These are phyloP conservation scores for Corydoras sp. DNA, from an alignment of 2,113 vertebrate genomes.

Conservation along the genomic window DNA sequence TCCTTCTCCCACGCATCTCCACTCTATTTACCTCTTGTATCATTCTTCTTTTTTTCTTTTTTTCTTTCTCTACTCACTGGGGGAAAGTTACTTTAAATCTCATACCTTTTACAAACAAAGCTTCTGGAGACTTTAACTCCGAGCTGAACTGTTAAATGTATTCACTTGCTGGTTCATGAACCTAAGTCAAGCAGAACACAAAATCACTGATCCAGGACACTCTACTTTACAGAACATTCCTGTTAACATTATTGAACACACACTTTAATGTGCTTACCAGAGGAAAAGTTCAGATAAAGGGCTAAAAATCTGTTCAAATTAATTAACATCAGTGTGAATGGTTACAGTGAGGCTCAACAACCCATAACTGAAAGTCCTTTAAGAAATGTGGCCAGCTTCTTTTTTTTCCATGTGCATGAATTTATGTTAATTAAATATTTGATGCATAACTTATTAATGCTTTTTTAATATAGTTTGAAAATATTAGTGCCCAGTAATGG, in stretches of 20 bases:
- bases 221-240: background rate
- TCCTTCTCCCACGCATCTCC: background rate
- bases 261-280: background rate
- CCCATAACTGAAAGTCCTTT: background rate
- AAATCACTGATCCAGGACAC: conserved; percentile 5
- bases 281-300: background rate
- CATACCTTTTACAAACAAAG: conserved; percentile 6
- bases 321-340: conserved; percentile 41
- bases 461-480: too few species aligned
- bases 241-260: background rate
- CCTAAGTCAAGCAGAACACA: background rate
- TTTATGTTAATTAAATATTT: background rate
- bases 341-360: background rate
- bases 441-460: too few species aligned
- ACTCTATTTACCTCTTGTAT: background rate
- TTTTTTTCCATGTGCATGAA: background rate
- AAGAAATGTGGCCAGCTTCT: background rate
- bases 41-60: background rate
- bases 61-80: conserved; percentile 2
- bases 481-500: too few species aligned
- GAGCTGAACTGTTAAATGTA: background rate
- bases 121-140: background rate
- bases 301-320: conserved; percentile 14
- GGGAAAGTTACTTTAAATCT: background rate
- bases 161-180: conserved; percentile 10